phyloP scores from a whole-genome alignment of 2,888 invertebrate genomes.

The Lagria hirta region DNA sequence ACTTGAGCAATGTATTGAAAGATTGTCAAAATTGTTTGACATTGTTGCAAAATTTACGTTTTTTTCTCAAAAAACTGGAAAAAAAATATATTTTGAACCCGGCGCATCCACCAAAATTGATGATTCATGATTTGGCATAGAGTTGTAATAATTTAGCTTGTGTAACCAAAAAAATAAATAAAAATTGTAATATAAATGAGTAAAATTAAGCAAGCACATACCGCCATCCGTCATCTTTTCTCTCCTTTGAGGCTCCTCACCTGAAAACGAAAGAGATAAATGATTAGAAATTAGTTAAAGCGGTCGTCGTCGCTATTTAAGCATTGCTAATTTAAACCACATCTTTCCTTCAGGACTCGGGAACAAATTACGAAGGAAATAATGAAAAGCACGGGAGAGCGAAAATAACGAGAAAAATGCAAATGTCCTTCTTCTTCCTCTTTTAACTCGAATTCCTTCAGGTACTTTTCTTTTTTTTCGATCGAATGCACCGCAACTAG shows the following conservation, averaged over 20 bases:
- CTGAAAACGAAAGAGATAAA: slow-evolving; percentile 36
- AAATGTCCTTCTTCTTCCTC: slow-evolving; percentile 39
- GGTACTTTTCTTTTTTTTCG: slow-evolving; percentile 48
- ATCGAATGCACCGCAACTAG: slow-evolving; percentile 45
- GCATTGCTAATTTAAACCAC: slow-evolving; percentile 31
- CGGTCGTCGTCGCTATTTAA: slow-evolving; percentile 5
- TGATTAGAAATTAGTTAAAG: slow-evolving; percentile 27
- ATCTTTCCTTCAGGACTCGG: slow-evolving; percentile 31
- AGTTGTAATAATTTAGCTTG: no score
- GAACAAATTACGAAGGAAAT: slow-evolving; percentile 31
- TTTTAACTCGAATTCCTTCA: slow-evolving; percentile 43
- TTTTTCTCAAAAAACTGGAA: no score
- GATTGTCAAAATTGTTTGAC: no score
- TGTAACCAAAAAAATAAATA: no score
- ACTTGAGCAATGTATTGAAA: no score
- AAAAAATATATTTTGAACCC: no score
- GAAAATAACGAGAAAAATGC: slow-evolving; percentile 39
- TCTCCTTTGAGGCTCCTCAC: slow-evolving; percentile 24
- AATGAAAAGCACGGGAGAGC: slow-evolving; percentile 27
- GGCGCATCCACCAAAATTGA: no score
- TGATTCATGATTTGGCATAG: no score
- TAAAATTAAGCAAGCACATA: no score
- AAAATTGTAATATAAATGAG: no score
- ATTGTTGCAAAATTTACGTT: no score
- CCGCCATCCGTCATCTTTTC: neutral